These are phyloP conservation scores for Atrina japonica DNA, from an alignment of 2,888 invertebrate species.

Conservation along the genomic window DNA sequence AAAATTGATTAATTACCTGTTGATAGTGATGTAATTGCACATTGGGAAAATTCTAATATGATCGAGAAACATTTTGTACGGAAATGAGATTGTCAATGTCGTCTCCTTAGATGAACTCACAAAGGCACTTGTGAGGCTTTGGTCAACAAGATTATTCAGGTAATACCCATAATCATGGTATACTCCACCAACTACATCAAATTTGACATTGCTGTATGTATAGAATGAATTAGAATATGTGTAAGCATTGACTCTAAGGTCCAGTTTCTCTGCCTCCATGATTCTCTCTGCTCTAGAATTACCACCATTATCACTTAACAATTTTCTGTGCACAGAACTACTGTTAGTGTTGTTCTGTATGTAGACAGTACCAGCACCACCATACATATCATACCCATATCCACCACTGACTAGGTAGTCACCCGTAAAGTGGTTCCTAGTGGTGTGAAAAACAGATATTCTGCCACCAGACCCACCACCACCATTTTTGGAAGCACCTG, in stretches of 20 bases:
- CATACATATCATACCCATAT: conserved; percentile 50
- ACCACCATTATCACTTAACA: conserved; percentile 59
- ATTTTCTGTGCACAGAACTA: conserved; percentile 27
- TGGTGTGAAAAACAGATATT: conserved; percentile 66
- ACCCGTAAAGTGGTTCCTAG: conserved; percentile 63
- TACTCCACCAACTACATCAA: conserved; percentile 46
- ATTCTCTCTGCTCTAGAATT: conserved; percentile 53
- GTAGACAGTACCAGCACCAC: conserved; percentile 67
- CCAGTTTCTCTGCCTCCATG: conserved; percentile 53
- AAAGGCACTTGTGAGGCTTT: conserved; percentile 35
- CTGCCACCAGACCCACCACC: conserved; percentile 71
- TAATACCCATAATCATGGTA: conserved; percentile 28
- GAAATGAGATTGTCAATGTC: conserved; percentile 54
- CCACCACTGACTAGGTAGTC: conserved; percentile 62
- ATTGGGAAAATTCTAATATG: conserved; percentile 61
- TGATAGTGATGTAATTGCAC: conserved; percentile 35
- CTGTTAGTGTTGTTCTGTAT: conserved; percentile 46
- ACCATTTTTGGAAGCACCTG: conserved; percentile 52
- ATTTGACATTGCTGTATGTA: conserved; percentile 51
- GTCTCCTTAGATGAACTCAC: conserved; percentile 22
- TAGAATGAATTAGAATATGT: conserved; percentile 33
- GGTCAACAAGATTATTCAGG: conserved; percentile 34
- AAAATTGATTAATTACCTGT: conserved; percentile 8
- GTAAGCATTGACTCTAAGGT: no score
- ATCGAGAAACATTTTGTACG: conserved; percentile 57